Evolutionary conservation across 2,113 vertebrate genomes (phyloP), one percentile per base, ranked within the genome.

Genomic region (Corvus cornix): DNA sequence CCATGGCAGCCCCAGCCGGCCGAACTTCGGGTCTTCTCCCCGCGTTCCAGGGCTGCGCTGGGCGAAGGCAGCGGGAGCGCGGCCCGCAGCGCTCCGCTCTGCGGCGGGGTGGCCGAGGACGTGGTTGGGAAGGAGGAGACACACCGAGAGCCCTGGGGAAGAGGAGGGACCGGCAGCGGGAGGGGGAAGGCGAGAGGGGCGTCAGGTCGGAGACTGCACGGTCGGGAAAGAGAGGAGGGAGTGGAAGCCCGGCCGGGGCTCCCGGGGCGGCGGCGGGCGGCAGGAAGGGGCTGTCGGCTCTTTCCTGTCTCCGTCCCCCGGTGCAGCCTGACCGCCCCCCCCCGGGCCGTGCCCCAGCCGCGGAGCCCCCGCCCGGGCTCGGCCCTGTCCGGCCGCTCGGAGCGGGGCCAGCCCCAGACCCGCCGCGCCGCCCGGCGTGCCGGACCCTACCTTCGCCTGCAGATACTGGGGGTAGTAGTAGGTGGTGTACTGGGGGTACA

Each of bases 401-500:
- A 86, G 79, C 96, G 78, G 91, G 75, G 94, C 94, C 78, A 82
- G 74, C 55, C 64, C 59, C 77, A 83, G 84, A 46, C 81, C 51
- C 68, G 41, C 85, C 80, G 91, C 75, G 60, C 81, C 87, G 35
- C 46, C 52, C 46, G 69, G 78, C 59, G 52, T n/a, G 90, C 91
- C 41, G 77, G 63, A 60, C 68, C 90, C 39, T 98, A 98, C 98
- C 98, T 98, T 98, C 43, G 97, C 98, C 96, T 98, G 98, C 87
- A 98, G 98, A 98, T 98, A 98, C 94, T 98, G 98, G 93, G 98
- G 98, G 97, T 98, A 99, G 97, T 98, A 98, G 97, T 98, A 99
- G 97, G 98, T 98, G 96, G 98, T 98, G 97, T 98, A 99, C 97
- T 99, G 98, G 97, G 98, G 98, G 98, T 99, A 98, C 98, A 98